A percentile compares a stretch with the other conserved stretches of the same genome.
phyloP scores from a whole-genome alignment of 2,888 invertebrate species.

The Chalcis sispes region DNA sequence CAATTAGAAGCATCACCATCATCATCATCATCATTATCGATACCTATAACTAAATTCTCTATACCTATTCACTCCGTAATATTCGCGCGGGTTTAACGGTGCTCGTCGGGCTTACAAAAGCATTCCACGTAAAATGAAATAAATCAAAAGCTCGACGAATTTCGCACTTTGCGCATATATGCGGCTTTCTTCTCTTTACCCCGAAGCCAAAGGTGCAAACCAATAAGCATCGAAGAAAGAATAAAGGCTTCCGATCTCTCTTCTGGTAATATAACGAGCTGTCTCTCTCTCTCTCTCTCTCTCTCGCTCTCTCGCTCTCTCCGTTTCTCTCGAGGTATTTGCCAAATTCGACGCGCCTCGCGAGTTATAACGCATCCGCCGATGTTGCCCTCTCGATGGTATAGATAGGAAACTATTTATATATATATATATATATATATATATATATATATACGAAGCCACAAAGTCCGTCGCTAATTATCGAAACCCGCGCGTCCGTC shows the following conservation, averaged over 20 bases:
- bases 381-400: too few relatives aligned
- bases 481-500: background rate
- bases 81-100: constrained; percentile 11
- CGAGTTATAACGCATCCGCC: too few relatives aligned
- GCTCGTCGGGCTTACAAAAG: constrained; percentile 30
- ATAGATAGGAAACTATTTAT: too few relatives aligned
- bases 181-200: too few relatives aligned
- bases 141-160: constrained; percentile 27
- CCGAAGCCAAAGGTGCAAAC: background rate
- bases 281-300: too few relatives aligned
- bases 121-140: constrained; percentile 28
- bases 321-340: constrained; percentile 4
- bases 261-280: background rate
- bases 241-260: constrained; percentile 28
- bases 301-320: too few relatives aligned
- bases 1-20: too few relatives aligned
- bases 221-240: background rate
- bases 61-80: background rate
- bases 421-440: too few relatives aligned
- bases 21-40: constrained; percentile 15
- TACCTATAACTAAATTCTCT: constrained; percentile 12
- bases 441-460: too few relatives aligned
- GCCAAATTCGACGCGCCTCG: constrained; percentile 43
- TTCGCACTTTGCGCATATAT: constrained; percentile 33
- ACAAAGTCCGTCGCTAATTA: constrained; percentile 45